These are phyloP conservation scores for Myoxocephalus aenaeus DNA, from an alignment of 2,797 vertebrate species.

Conservation along the genomic window DNA sequence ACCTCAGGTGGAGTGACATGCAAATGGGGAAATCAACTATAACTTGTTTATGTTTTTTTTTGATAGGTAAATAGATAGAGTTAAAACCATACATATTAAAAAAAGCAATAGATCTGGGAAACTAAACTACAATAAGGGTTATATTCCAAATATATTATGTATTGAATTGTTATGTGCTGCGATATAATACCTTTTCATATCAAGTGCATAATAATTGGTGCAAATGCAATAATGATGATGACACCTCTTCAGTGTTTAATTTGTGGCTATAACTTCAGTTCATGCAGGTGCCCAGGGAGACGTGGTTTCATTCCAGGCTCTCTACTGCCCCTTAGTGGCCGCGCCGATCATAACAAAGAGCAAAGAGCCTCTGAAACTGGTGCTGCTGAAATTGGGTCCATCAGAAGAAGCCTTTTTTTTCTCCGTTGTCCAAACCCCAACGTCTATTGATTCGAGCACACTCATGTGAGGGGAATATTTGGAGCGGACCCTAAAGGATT, in stretches of 20 bases:
- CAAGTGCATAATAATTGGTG: constrained; percentile 19
- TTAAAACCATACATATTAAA: background rate
- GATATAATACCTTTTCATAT: constrained; percentile 6
- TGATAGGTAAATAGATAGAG: background rate
- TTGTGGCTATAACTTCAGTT: constrained; percentile 33
- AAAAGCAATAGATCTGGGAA: background rate
- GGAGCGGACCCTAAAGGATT: constrained; percentile 47
- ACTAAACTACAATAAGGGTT: background rate
- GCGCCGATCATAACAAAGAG: constrained; percentile 22
- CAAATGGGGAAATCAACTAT: background rate
- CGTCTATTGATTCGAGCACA: constrained; percentile 67
- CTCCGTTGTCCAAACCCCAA: constrained; percentile 24
- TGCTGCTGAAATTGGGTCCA: constrained; percentile 19
- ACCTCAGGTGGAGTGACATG: background rate
- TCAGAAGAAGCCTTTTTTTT: constrained; percentile 22
- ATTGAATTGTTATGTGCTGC: constrained; percentile 12
- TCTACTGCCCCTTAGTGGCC: constrained; percentile 82
- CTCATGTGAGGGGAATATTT: constrained; percentile 39
- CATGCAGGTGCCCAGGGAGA: constrained; percentile 1
- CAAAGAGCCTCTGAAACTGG: background rate
- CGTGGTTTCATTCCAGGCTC: constrained; percentile 65
- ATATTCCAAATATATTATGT: constrained; percentile 5
- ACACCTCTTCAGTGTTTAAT: constrained; percentile 39
- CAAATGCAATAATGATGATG: constrained; percentile 37
- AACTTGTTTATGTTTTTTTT: background rate